Evolutionary conservation across 2,797 vertebrate genomes (phyloP).

Genomic region (Oophaga sylvatica): DNA sequence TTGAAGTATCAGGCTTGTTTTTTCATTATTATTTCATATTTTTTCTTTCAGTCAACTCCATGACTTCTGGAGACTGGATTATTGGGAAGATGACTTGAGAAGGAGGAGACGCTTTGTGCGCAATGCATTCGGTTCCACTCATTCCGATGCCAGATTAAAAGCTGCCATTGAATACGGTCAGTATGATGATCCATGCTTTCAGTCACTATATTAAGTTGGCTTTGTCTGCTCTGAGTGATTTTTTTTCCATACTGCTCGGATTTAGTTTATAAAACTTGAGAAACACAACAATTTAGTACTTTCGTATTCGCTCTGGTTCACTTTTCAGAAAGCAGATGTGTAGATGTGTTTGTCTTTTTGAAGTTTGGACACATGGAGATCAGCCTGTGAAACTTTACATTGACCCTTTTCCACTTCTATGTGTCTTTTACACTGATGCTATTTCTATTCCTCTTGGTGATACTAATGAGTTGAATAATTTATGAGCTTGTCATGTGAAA

Average conservation of each 20-base stretch:
- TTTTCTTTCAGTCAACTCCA: constrained; percentile 82
- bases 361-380: constrained; percentile 68
- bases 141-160: constrained; percentile 88
- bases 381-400: constrained; percentile 71
- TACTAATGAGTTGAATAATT: constrained; percentile 93
- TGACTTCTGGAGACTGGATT: constrained; percentile 98
- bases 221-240: neutral
- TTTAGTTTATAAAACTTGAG: constrained; percentile 29
- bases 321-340: constrained; percentile 31
- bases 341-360: constrained; percentile 26
- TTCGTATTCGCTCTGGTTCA: constrained; percentile 14
- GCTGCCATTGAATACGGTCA: constrained; percentile 90
- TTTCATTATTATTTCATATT: neutral
- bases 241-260: constrained; percentile 26
- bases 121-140: constrained; percentile 94
- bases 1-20: neutral
- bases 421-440: constrained; percentile 73
- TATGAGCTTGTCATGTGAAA: constrained; percentile 89
- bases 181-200: constrained; percentile 65
- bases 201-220: neutral
- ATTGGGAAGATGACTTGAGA: constrained; percentile 98
- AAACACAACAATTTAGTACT: constrained; percentile 24
- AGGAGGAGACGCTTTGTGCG: constrained; percentile 92
- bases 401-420: constrained; percentile 74
- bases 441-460: constrained; percentile 79